Base-by-base conservation (phyloP, 2,797 vertebrate genomes). In the Acrossocheilus wenchowensis region DNA sequence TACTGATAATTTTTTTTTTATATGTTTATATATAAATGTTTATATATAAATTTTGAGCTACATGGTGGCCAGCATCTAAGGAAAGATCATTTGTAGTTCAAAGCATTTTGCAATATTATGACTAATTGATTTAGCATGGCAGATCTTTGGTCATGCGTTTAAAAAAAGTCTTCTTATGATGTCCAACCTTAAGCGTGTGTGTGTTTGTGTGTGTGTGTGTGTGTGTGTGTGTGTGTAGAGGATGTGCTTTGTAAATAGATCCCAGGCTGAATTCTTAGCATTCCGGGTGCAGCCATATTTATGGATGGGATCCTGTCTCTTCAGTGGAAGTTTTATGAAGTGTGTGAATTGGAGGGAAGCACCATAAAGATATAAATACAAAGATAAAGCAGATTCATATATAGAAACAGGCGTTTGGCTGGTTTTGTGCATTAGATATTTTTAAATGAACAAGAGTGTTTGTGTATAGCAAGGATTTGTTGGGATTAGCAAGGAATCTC, bases 231-330 rank as follows among this genome's bases (percentile, higher is more conserved):
- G 86, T 89, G 87, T 89, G 89, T 85, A 91, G 90, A 94, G 93
- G 93, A 95, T 93, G 93, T 92, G 92, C 93, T 93, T 93, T 94
- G 94, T 93, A 96, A 95, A 95, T 94, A 95, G 94, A 94, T 94
- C 93, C 93, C 94, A 94, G 93, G 94, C 94, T 94, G 90, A 94
- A 95, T 96, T 95, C 94, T 91, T 93, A 83, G 82, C 90, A 95
- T 95, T 93, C 95, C 94, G 78, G 68, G 45, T 91, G 88, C 89
- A 85, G 91, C 88, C 90, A 57, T 88, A 88, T 89, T 86, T 85
- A 80, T 69, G 54, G 62, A 86, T 7, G 52, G 52, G 66, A 66
- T 57, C 68, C 73, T 71, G 50, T 62, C 66, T 88, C 78, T 81
- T 78, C 50, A 62, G n/a, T 54, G 72, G 80, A 81, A 68, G 48